These are phyloP conservation scores for Adoxophyes honmai DNA, from an alignment of 1,140 invertebrate species.

Conservation along the genomic window DNA sequence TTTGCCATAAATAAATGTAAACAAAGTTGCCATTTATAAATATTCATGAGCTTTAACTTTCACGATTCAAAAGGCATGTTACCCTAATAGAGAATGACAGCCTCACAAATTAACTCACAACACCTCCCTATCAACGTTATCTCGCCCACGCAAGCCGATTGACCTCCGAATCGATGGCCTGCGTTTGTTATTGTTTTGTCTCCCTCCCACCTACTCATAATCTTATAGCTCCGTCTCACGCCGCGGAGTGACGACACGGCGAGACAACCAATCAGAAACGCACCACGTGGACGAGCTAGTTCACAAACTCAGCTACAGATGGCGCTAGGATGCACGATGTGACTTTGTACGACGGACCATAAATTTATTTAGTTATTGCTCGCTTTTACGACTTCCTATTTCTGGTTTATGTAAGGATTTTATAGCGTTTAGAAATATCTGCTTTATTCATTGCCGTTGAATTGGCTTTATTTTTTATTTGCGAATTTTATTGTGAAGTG, in stretches of 20 bases:
- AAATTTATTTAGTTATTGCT: background rate
- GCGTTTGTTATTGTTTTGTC: slow-evolving; percentile 63
- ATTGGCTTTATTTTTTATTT: too few relatives aligned
- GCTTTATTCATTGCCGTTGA: too few relatives aligned
- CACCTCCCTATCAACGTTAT: slow-evolving; percentile 18
- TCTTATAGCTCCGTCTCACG: slow-evolving; percentile 23
- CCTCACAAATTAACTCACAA: background rate
- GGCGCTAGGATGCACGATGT: slow-evolving; percentile 37
- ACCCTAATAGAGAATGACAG: too few relatives aligned
- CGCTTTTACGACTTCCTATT: slow-evolving; percentile 11
- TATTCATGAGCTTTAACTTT: too few relatives aligned
- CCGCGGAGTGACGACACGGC: slow-evolving; percentile 43
- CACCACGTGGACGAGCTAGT: slow-evolving; percentile 28
- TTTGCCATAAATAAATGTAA: too few relatives aligned
- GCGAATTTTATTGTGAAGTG: too few relatives aligned
- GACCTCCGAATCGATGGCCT: slow-evolving; percentile 63
- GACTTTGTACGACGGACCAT: background rate
- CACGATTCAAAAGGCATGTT: too few relatives aligned
- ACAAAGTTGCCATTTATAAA: too few relatives aligned
- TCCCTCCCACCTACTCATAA: slow-evolving; percentile 32
- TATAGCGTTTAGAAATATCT: too few relatives aligned
- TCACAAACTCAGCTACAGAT: slow-evolving; percentile 44
- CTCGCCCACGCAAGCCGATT: slow-evolving; percentile 52
- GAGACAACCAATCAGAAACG: slow-evolving; percentile 32
- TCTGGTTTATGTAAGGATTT: background rate